Evolutionary conservation across 2,113 vertebrate species (phyloP).

Genomic region (Hepsetus odoe): DNA sequence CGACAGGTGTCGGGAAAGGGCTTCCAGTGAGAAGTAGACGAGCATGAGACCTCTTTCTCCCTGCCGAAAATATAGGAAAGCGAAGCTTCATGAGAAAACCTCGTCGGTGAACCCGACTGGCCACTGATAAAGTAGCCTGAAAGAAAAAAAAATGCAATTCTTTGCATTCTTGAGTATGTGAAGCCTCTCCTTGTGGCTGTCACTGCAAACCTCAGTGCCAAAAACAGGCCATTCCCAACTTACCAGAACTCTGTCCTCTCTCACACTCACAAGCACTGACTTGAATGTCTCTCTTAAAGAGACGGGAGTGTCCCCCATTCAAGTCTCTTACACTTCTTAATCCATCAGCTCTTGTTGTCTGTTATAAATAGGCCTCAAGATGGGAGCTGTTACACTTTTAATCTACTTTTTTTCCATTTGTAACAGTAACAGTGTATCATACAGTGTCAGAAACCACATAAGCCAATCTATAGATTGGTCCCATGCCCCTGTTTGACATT

Average conservation of each 20-base stretch:
- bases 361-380: no score
- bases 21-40: neutral
- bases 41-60: neutral
- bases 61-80: neutral
- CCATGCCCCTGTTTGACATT: no score
- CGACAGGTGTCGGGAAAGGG: conserved; percentile 44
- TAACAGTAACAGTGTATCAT: no score
- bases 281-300: neutral
- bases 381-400: no score
- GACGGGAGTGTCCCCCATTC: neutral
- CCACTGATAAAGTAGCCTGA: neutral
- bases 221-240: conserved; percentile 11
- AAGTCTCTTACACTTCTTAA: no score
- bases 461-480: no score
- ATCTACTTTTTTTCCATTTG: no score
- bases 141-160: neutral
- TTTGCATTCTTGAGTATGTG: conserved; percentile 5
- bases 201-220: neutral
- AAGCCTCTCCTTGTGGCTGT: neutral
- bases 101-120: neutral
- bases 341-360: no score
- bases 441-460: no score
- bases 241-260: neutral
- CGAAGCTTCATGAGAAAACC: neutral
- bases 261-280: neutral